Conservation (phyloP, 2,113 vertebrate species). For the Paramormyrops kingsleyae region DNA sequence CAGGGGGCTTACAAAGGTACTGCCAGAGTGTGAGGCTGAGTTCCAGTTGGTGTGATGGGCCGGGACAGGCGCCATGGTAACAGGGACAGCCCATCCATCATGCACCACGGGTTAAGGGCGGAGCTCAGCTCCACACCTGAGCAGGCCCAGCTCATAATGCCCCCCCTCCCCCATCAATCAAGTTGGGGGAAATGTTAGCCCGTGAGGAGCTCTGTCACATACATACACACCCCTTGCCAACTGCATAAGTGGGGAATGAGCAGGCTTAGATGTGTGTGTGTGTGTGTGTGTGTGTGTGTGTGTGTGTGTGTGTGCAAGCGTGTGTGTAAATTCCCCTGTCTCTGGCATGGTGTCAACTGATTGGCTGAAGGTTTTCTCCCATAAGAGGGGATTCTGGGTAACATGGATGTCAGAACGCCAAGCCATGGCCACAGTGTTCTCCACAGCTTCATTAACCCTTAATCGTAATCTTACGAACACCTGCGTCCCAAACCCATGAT, state of each 20-base stretch:
- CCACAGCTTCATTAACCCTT: conserved; percentile 83
- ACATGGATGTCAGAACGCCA: background rate
- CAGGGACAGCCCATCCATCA: background rate
- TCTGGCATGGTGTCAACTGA: background rate
- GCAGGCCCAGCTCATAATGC: background rate
- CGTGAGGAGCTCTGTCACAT: background rate
- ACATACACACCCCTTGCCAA: background rate
- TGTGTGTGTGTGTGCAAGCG: background rate
- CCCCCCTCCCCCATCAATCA: background rate
- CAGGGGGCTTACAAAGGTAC: background rate
- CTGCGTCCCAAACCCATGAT: conserved; percentile 34
- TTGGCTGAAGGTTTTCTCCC: background rate
- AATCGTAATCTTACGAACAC: conserved; percentile 56
- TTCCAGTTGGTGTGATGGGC: background rate
- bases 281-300: conserved; percentile 25
- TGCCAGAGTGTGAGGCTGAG: background rate
- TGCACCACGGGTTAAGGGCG: background rate
- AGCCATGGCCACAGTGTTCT: conserved; percentile 65
- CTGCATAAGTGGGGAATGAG: background rate
- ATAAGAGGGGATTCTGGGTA: background rate
- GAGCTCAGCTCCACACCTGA: background rate
- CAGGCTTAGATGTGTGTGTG: conserved; percentile 27
- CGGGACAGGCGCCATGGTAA: background rate
- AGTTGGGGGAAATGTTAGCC: background rate
- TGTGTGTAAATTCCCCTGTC: conserved; percentile 35